phyloP scores from a whole-genome alignment of 2,888 invertebrate species.

The Amphimallon solstitiale region DNA sequence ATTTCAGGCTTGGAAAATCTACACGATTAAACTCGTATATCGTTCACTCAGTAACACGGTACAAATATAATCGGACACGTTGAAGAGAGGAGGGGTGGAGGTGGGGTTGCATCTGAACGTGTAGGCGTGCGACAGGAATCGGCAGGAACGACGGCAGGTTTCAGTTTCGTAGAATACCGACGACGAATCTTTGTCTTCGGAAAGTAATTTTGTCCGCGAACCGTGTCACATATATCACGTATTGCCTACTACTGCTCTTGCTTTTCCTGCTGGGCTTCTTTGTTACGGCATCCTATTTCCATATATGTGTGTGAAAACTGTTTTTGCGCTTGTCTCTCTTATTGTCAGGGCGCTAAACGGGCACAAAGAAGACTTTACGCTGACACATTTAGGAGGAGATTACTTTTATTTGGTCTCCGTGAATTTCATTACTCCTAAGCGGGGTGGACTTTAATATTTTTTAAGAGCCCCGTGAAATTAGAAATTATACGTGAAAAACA shows the following conservation, averaged over 20 bases:
- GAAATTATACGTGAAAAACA: too few relatives aligned
- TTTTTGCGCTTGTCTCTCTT: slow-evolving; percentile 51
- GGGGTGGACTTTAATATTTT: slow-evolving; percentile 41
- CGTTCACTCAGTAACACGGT: slow-evolving; percentile 50
- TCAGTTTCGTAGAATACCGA: slow-evolving; percentile 40
- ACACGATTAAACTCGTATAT: slow-evolving; percentile 48
- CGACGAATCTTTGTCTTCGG: slow-evolving; percentile 52
- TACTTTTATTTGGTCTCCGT: slow-evolving; percentile 62
- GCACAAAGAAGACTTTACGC: slow-evolving; percentile 65
- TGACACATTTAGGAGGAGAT: slow-evolving; percentile 65
- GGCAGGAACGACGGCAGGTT: slow-evolving; percentile 22
- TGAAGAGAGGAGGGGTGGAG: too few relatives aligned
- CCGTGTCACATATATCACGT: slow-evolving; percentile 65
- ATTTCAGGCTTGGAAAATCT: slow-evolving; percentile 15
- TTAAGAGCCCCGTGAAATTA: too few relatives aligned
- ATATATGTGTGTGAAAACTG: too few relatives aligned
- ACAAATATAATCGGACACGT: slow-evolving; percentile 53
- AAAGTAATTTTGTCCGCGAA: slow-evolving; percentile 62
- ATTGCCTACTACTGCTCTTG: too few relatives aligned
- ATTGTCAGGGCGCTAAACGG: slow-evolving; percentile 59
- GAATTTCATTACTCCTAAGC: slow-evolving; percentile 50
- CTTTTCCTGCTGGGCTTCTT: slow-evolving; percentile 40
- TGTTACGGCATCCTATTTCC: too few relatives aligned
- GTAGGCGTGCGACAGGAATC: slow-evolving; percentile 8
- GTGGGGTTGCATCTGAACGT: neutral